Base-by-base conservation (phyloP, 2,888 invertebrate species). In the Tridacna crocea region DNA sequence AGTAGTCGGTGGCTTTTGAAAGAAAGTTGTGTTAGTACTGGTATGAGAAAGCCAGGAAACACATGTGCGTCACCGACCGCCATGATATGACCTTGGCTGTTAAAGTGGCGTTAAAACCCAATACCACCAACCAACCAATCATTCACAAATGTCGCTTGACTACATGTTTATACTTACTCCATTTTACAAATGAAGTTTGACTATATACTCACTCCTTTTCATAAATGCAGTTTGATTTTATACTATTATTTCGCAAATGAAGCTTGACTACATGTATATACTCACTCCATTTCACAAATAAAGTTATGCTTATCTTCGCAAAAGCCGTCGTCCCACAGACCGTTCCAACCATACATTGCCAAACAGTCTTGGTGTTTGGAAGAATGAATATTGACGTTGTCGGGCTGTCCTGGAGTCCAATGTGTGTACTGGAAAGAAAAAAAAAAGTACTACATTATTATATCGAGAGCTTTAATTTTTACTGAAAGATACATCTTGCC, bases 241-340 rank as follows among this genome's bases (percentile, higher is more conserved):
- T 51, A 17, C 11, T 13, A 51, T 51, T 51, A 11, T n/a, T n/a
- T n/a, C n/a, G n/a, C n/a, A n/a, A n/a, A 51, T 17, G 51, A 51
- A 51, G 13, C 17, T 51, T 51, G 17, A 51, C 51, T n/a, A n/a
- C 3, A 22, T 66, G 26, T 19, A 24, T 26, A 19, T 36, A 58
- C 79, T 76, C 65, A 83, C 79, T 83, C 79, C n/a, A 83, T 79
- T 79, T 83, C 82, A 74, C 82, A 83, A 19, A 83, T 72, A 22
- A 83, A 83, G 48, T 83, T 83, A 72, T 83, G 82, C 55, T 73
- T 6, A 0, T 65, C 58, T 60, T 83, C 82, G 48, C 82, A 83
- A 61, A 68, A 83, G 0, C 82, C 82, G 51, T 83, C 82, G 27
- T 83, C 82, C 82, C 82, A 83, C 19, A 61, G n/a, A 11, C 79